phyloP scores from a whole-genome alignment of 64 coral and sea anemone species.

The Exaiptasia diaphana region DNA sequence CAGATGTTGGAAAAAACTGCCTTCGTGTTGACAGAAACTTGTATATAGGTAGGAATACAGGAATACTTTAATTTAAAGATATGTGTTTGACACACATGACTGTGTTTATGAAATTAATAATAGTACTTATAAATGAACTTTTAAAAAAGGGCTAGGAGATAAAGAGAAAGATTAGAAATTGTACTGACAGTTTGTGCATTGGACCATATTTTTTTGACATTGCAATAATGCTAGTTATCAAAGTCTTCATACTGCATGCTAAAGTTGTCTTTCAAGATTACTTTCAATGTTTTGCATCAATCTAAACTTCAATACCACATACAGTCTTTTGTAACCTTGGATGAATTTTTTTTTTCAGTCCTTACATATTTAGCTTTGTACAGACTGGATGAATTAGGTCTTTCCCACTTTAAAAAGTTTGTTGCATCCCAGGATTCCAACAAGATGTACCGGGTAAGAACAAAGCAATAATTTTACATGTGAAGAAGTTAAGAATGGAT shows the following conservation, averaged over 20 bases:
- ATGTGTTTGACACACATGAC: background rate
- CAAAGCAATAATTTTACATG: background rate
- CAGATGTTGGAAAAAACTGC: constrained; percentile 77
- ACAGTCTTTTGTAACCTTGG: too few species aligned
- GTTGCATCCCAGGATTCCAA: constrained; percentile 69
- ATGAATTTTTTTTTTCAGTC: constrained; percentile 46
- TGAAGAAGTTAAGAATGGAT: background rate
- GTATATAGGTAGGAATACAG: constrained; percentile 64
- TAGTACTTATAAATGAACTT: too few species aligned
- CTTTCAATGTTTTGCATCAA: too few species aligned
- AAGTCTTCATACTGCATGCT: too few species aligned
- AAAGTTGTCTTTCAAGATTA: too few species aligned
- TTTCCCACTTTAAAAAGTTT: constrained; percentile 88
- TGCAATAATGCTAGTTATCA: background rate
- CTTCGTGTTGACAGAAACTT: constrained; percentile 83
- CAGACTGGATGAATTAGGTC: constrained; percentile 88
- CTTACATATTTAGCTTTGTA: constrained; percentile 82
- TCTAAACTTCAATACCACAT: too few species aligned
- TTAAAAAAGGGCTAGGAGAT: too few species aligned
- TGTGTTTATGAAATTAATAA: too few species aligned
- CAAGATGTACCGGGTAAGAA: constrained; percentile 83
- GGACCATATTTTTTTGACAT: background rate
- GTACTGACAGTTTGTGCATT: background rate
- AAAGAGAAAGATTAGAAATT: too few species aligned
- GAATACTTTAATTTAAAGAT: background rate